Conservation (phyloP, 2,888 invertebrate species). For the Folsomia manolachei region DNA sequence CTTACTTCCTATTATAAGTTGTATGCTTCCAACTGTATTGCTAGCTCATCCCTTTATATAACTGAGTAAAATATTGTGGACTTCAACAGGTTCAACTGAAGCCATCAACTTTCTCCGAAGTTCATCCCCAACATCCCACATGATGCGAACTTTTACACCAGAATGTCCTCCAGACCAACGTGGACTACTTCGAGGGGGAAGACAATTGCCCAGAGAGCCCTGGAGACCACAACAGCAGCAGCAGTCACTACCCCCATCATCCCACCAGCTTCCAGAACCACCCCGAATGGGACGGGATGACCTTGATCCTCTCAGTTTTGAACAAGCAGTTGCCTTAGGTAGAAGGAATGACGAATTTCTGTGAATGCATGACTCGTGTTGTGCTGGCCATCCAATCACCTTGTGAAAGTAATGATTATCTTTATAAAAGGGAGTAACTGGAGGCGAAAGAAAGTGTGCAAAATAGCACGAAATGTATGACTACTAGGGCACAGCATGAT, state of each 20-base stretch:
- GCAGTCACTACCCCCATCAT: too few relatives aligned
- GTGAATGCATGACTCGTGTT: not conserved
- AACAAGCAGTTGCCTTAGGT: slow-evolving; percentile 51
- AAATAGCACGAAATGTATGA: too few relatives aligned
- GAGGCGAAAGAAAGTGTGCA: too few relatives aligned
- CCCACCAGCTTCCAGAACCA: not conserved
- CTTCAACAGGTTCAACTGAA: slow-evolving; percentile 49
- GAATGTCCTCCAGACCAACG: slow-evolving; percentile 45
- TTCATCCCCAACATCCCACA: slow-evolving; percentile 44
- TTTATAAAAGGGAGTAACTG: too few relatives aligned
- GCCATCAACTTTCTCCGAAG: slow-evolving; percentile 50
- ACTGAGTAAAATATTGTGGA: too few relatives aligned
- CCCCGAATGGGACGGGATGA: slow-evolving; percentile 47
- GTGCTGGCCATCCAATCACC: slow-evolving; percentile 6
- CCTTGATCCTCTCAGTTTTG: slow-evolving; percentile 44
- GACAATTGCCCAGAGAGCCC: slow-evolving; percentile 49
- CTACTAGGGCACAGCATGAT: too few relatives aligned
- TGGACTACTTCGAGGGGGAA: slow-evolving; percentile 41
- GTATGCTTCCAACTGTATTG: slow-evolving; percentile 2
- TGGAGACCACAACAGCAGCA: slow-evolving; percentile 45
- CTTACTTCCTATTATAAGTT: not conserved
- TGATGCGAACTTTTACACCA: slow-evolving; percentile 44
- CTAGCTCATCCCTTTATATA: not conserved
- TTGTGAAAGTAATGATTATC: too few relatives aligned
- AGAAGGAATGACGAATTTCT: slow-evolving; percentile 14